These are phyloP conservation scores for Megalops cyprinoides DNA, from an alignment of 2,797 vertebrate genomes.

Conservation along the genomic window DNA sequence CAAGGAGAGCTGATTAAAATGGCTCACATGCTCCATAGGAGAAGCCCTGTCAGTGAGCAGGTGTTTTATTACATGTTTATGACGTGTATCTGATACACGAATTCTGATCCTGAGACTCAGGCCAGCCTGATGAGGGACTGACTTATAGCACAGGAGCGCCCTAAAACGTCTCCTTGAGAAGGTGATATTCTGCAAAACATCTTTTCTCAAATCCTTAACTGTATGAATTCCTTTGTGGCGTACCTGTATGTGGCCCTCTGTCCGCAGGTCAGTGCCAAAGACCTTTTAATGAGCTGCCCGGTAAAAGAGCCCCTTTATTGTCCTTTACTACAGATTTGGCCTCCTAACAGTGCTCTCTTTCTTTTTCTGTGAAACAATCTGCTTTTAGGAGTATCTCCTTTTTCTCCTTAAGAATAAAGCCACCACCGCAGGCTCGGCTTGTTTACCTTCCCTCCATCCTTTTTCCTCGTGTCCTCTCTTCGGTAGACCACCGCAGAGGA, in stretches of 20 bases:
- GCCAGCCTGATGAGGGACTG: slow-evolving; percentile 11
- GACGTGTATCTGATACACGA: not conserved
- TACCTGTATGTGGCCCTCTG: slow-evolving; percentile 68
- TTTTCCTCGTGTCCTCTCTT: slow-evolving; percentile 41
- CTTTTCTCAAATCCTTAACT: slow-evolving; percentile 73
- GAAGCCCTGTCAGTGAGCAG: not conserved
- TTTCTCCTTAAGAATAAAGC: slow-evolving; percentile 24
- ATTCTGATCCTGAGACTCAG: slow-evolving; percentile 28
- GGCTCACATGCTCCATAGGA: not conserved
- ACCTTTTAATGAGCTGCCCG: slow-evolving; percentile 67
- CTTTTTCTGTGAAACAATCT: slow-evolving; percentile 72
- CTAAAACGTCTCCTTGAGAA: slow-evolving; percentile 37
- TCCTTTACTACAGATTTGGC: slow-evolving; percentile 66
- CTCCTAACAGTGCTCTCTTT: slow-evolving; percentile 74
- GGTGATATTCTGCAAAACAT: slow-evolving; percentile 59
- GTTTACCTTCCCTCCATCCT: slow-evolving; percentile 39
- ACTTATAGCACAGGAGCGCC: slow-evolving; percentile 40
- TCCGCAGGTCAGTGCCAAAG: slow-evolving; percentile 59
- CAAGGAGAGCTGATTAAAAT: slow-evolving; percentile 13
- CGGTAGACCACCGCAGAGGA: slow-evolving; percentile 15
- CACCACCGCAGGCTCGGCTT: slow-evolving; percentile 48
- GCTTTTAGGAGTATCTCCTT: slow-evolving; percentile 52
- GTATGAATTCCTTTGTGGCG: slow-evolving; percentile 70
- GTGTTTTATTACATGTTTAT: slow-evolving; percentile 34
- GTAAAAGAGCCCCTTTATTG: slow-evolving; percentile 76